Conservation (phyloP, 2,888 invertebrate species). For the Rhyacophila evoluta region DNA sequence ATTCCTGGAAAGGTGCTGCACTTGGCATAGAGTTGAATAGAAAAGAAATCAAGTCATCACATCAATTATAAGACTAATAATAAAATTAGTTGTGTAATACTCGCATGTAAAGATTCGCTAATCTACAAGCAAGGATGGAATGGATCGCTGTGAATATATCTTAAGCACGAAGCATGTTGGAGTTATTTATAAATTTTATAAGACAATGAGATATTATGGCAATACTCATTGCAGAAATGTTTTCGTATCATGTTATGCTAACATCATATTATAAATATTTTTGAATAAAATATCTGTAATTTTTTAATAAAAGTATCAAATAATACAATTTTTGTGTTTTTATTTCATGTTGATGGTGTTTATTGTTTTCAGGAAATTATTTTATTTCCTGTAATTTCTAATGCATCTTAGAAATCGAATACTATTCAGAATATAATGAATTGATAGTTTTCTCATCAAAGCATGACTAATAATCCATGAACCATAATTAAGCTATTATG, state of each 20-base stretch:
- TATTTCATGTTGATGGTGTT: constrained; percentile 29
- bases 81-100: not conserved
- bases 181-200: constrained; percentile 4
- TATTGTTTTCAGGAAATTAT: not conserved
- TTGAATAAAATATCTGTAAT: constrained; percentile 8
- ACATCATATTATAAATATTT: constrained; percentile 16
- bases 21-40: not conserved
- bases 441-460: no score
- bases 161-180: not conserved
- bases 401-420: no score
- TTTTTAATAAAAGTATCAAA: constrained; percentile 54
- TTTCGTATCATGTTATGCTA: not conserved
- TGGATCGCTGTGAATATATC: not conserved
- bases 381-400: no score
- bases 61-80: not conserved
- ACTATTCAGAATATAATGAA: no score
- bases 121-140: not conserved
- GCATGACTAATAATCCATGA: no score
- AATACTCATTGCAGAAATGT: not conserved
- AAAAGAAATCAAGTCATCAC: constrained; percentile 6
- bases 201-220: constrained; percentile 15
- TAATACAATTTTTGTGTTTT: constrained; percentile 35
- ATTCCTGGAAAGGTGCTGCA: constrained; percentile 39
- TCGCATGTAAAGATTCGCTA: not conserved
- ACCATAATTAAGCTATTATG: no score